phyloP scores from a whole-genome alignment of 2,888 invertebrate species.

The Lagria hirta region DNA sequence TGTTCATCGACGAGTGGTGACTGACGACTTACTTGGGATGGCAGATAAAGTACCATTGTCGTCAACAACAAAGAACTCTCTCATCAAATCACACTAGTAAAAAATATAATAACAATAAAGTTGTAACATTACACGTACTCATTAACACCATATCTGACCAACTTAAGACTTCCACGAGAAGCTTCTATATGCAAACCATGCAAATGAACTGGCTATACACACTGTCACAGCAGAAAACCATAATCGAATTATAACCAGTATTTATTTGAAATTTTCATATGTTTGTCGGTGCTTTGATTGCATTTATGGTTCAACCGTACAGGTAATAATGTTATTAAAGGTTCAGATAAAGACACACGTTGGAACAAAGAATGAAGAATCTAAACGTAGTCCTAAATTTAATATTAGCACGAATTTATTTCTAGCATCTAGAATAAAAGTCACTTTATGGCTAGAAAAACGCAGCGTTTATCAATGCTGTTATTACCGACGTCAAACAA shows the following conservation, averaged over 20 bases:
- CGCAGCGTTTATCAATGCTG: too few relatives aligned
- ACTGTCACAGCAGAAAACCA: constrained; percentile 31
- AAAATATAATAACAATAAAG: constrained; percentile 29
- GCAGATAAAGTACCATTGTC: too few relatives aligned
- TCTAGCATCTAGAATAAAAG: too few relatives aligned
- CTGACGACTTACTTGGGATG: constrained; percentile 21
- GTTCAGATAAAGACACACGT: background rate
- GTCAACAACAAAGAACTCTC: too few relatives aligned
- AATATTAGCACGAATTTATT: constrained; percentile 16
- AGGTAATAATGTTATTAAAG: constrained; percentile 32
- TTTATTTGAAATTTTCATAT: constrained; percentile 35
- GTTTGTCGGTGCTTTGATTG: constrained; percentile 42
- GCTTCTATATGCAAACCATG: constrained; percentile 3
- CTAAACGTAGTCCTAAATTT: constrained; percentile 22
- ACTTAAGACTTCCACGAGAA: constrained; percentile 8
- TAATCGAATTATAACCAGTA: constrained; percentile 37
- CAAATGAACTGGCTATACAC: constrained; percentile 23
- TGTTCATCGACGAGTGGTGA: constrained; percentile 17
- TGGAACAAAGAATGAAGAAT: too few relatives aligned
- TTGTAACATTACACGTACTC: constrained; percentile 28
- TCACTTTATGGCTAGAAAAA: too few relatives aligned
- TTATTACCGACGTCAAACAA: too few relatives aligned
- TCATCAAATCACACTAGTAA: constrained; percentile 15
- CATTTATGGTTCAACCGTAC: constrained; percentile 41
- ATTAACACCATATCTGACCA: constrained; percentile 30